Percentiles rank a stretch among this genome's conserved stretches.
Conservation (phyloP, 2,797 vertebrate species). For the Pagetopsis macropterus region DNA sequence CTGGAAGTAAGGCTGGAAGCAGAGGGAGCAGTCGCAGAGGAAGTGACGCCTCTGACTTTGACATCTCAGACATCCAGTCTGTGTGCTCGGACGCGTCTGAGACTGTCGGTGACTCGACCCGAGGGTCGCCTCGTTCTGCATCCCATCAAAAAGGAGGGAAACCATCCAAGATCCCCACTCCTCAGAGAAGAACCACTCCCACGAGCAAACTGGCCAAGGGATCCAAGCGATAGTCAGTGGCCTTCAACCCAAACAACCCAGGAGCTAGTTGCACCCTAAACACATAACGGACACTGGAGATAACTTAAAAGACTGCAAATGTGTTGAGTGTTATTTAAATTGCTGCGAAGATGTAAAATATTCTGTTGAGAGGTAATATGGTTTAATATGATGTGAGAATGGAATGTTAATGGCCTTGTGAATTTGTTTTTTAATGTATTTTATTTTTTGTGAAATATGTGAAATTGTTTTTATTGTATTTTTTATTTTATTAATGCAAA, state of each 20-base stretch:
- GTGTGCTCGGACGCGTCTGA: slow-evolving; percentile 94
- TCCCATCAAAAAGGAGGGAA: slow-evolving; percentile 88
- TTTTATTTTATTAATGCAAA: slow-evolving; percentile 84
- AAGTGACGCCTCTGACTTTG: slow-evolving; percentile 98
- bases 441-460: slow-evolving; percentile 94
- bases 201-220: slow-evolving; percentile 91
- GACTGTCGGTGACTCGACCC: slow-evolving; percentile 85
- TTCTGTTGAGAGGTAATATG: slow-evolving; percentile 93
- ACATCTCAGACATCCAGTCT: slow-evolving; percentile 99
- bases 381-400: slow-evolving; percentile 93
- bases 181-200: slow-evolving; percentile 89
- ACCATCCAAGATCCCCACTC: slow-evolving; percentile 97
- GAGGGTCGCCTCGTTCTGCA: slow-evolving; percentile 86
- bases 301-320: slow-evolving; percentile 79
- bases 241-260: slow-evolving; percentile 59
- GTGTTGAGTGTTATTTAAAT: slow-evolving; percentile 89
- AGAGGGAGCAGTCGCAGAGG: slow-evolving; percentile 95
- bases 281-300: slow-evolving; percentile 80
- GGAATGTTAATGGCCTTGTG: slow-evolving; percentile 94
- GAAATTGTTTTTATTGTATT: slow-evolving; percentile 80
- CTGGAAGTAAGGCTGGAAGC: slow-evolving; percentile 97
- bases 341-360: slow-evolving; percentile 96
- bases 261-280: slow-evolving; percentile 64
- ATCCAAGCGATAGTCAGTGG: slow-evolving; percentile 94
- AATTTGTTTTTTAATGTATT: slow-evolving; percentile 91